Evolutionary conservation across 2,888 invertebrate genomes (phyloP).

Genomic region (Cantharis flavilabris): DNA sequence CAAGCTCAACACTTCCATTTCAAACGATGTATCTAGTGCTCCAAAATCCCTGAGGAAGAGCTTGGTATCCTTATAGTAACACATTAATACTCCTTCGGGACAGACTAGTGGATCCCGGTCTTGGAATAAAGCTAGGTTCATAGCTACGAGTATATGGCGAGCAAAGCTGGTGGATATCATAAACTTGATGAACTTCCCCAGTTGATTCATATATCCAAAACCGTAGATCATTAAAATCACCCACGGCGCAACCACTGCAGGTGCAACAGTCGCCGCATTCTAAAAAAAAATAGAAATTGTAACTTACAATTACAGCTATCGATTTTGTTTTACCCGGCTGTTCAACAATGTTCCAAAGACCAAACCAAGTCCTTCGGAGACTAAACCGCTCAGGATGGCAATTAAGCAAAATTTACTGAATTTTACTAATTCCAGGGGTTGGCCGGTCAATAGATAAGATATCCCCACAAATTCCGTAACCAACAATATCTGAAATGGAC

Average conservation of each 20-base stretch:
- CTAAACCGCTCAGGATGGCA: slow-evolving; percentile 64
- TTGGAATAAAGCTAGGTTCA: neutral
- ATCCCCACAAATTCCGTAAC: slow-evolving; percentile 58
- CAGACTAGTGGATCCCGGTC: slow-evolving; percentile 5
- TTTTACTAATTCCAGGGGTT: slow-evolving; percentile 68
- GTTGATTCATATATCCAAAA: slow-evolving; percentile 58
- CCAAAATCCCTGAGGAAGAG: neutral
- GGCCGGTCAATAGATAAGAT: slow-evolving; percentile 65
- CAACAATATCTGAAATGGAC: slow-evolving; percentile 55
- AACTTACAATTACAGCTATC: neutral
- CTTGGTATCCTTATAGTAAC: slow-evolving; percentile 29
- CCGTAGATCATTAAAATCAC: slow-evolving; percentile 65
- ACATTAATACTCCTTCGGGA: slow-evolving; percentile 15
- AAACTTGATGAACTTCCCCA: neutral
- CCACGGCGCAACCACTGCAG: slow-evolving; percentile 61
- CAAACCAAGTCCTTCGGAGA: slow-evolving; percentile 76
- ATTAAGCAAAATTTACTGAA: slow-evolving; percentile 63
- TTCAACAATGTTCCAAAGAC: slow-evolving; percentile 68
- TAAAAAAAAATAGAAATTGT: slow-evolving; percentile 52
- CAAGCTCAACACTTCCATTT: neutral
- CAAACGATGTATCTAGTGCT: neutral
- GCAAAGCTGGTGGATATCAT: neutral
- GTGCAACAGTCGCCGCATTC: slow-evolving; percentile 66
- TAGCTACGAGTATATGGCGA: neutral
- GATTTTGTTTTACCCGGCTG: slow-evolving; percentile 59